Evolutionary conservation across 2,888 invertebrate species (phyloP).

Genomic region (Archaeoteleia sp.): DNA sequence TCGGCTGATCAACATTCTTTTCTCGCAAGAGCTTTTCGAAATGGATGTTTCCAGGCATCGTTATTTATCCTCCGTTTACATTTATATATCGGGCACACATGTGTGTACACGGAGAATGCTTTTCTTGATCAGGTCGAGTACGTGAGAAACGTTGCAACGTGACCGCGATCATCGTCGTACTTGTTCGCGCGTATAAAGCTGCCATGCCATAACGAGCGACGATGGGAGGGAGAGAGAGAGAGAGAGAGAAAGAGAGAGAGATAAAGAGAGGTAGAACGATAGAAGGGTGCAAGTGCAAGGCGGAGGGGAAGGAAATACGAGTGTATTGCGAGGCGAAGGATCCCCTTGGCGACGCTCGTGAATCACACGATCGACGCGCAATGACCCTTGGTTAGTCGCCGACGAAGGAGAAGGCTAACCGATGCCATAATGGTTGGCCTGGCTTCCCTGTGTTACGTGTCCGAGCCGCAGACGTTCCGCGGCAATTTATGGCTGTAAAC

Average conservation of each 20-base stretch:
- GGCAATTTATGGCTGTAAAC: conserved; percentile 62
- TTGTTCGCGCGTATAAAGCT: conserved; percentile 39
- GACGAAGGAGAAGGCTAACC: conserved; percentile 40
- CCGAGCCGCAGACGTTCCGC: conserved; percentile 59
- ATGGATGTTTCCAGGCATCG: too few species aligned
- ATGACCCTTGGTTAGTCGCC: conserved; percentile 55
- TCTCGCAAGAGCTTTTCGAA: too few species aligned
- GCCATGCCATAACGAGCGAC: conserved; percentile 27
- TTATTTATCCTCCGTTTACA: too few species aligned
- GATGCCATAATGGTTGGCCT: conserved; percentile 49
- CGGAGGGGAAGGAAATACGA: too few species aligned
- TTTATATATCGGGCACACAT: too few species aligned
- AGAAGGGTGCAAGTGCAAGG: conserved; percentile 26
- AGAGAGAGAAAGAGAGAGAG: conserved; percentile 3
- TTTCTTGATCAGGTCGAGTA: conserved; percentile 11
- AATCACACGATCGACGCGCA: conserved; percentile 68
- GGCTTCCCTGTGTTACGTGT: conserved; percentile 52
- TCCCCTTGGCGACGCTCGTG: conserved; percentile 59
- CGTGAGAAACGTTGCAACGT: conserved; percentile 15
- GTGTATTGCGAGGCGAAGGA: conserved; percentile 38
- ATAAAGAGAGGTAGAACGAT: too few species aligned
- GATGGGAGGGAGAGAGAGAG: conserved; percentile 3
- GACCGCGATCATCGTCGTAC: conserved; percentile 46
- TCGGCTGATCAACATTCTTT: too few species aligned
- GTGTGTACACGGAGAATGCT: too few species aligned